Evolutionary conservation across 2,797 vertebrate genomes (phyloP), one percentile per base, ranked within the genome.

Genomic region (Tolypeutes matacus): DNA sequence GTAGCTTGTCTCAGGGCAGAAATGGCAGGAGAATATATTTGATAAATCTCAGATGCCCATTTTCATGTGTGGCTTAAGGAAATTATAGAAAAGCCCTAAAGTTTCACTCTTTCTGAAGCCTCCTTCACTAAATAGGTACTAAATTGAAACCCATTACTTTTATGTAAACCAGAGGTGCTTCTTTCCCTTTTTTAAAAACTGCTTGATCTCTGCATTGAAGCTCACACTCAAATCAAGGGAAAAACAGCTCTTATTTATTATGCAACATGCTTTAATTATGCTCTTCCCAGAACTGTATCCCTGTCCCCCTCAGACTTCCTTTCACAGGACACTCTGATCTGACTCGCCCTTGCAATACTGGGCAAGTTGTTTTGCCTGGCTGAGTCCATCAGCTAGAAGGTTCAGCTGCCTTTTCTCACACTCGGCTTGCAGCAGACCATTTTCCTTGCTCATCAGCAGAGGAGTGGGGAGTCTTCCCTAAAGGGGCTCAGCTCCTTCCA

Each of bases 311-410:
- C 60, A 0, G 81, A 75, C 96, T 94, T 93, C 81, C 80, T 84
- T 91, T 92, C 90, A 90, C 73, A 94, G 93, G 94, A 93, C 67
- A 1, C 86, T 91, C 93, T 75, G 91, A 86, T 92, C 96, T 85
- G 78, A 67, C 89, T 67, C 7, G 1, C 29, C 46, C 72, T 81
- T 67, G 25, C 62, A 73, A 46, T n/a, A 51, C 86, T 8, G 42
- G 76, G 64, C 31, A 2, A 80, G 17, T 93, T 97, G 91, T 97
- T 97, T 97, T 95, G 95, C 95, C 97, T 97, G 96, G 97, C 96
- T 64, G 76, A 23, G 14, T 51, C 56, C 83, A 49, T 36, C 75
- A 76, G 67, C 2, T 42, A 91, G 86, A 95, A 93, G 69, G 65
- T 60, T 95, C 90, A 67, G 86, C 72, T 73, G 90, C 83, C 36